A percentile compares a stretch with the other conserved stretches of the same genome.
These are phyloP conservation scores for Aspidiotus rigidus DNA, from an alignment of 2,888 invertebrate genomes.

Conservation along the genomic window DNA sequence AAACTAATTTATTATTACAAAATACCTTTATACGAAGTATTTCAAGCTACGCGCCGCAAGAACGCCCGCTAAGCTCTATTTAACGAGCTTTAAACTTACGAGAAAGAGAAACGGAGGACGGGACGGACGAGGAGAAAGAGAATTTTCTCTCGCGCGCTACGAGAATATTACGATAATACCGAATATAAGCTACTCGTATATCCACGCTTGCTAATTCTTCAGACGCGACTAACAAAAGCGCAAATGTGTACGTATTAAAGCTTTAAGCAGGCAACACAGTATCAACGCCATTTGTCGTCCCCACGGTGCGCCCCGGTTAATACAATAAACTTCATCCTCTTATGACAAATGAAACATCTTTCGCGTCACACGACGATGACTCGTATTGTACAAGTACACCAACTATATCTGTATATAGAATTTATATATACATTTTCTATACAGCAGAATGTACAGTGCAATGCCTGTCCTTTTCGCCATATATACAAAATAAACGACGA, in stretches of 20 bases:
- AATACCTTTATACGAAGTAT: no score
- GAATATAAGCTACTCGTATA: not conserved
- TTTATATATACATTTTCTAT: no score
- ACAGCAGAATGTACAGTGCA: no score
- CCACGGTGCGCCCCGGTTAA: not conserved
- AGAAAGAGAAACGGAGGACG: not conserved
- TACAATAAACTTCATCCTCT: constrained; percentile 13
- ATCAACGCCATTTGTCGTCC: no score
- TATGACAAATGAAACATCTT: constrained; percentile 19
- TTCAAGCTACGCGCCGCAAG: not conserved
- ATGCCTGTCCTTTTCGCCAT: no score
- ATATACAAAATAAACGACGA: not conserved
- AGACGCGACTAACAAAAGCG: not conserved
- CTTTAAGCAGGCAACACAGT: no score
- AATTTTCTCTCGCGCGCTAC: not conserved
- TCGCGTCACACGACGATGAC: constrained; percentile 6
- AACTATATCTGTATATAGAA: no score
- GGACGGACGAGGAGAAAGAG: not conserved
- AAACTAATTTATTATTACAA: no score
- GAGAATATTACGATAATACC: not conserved
- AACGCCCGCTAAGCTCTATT: not conserved
- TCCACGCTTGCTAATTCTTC: not conserved
- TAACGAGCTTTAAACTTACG: not conserved
- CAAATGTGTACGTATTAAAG: not conserved
- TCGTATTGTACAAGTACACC: not conserved